A percentile compares a stretch with the other conserved stretches of the same genome.
Conservation (phyloP, 2,797 vertebrate species). For the Dromococcyx pavoninus region DNA sequence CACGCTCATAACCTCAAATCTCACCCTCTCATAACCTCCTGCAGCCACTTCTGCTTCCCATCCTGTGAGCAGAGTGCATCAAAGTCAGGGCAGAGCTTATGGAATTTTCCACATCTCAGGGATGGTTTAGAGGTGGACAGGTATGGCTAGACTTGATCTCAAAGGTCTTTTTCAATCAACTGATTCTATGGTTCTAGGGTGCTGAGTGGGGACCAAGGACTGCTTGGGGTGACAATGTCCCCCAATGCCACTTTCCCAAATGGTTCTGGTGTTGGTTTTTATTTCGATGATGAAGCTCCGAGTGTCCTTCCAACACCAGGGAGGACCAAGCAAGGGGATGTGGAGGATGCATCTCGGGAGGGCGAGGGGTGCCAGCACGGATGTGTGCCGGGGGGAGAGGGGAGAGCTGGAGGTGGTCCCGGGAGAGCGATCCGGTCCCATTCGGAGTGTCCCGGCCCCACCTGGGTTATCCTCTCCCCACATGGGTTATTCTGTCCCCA, state of each 20-base stretch:
- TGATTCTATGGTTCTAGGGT: too few relatives aligned
- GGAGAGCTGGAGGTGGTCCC: too few relatives aligned
- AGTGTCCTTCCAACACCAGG: neutral
- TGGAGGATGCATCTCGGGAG: neutral
- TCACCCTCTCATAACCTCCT: too few relatives aligned
- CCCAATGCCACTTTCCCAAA: rapidly evolving
- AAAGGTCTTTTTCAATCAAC: too few relatives aligned
- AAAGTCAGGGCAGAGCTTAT: neutral
- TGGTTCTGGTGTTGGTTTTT: neutral
- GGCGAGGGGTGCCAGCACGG: rapidly evolving
- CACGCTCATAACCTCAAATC: too few relatives aligned
- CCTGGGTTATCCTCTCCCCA: too few relatives aligned
- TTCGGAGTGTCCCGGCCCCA: too few relatives aligned
- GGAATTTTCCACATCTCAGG: neutral
- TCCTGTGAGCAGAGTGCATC: rapidly evolving
- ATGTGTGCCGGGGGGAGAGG: rapidly evolving
- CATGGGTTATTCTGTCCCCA: too few relatives aligned
- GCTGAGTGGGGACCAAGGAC: rapidly evolving
- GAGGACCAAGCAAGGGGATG: rapidly evolving
- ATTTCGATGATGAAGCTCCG: neutral
- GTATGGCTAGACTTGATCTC: too few relatives aligned
- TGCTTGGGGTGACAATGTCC: rapidly evolving
- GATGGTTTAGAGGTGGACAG: too few relatives aligned
- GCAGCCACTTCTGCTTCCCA: neutral
- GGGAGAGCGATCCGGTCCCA: too few relatives aligned